phyloP scores from a whole-genome alignment of 2,113 vertebrate genomes.

The Pseudorasbora parva region DNA sequence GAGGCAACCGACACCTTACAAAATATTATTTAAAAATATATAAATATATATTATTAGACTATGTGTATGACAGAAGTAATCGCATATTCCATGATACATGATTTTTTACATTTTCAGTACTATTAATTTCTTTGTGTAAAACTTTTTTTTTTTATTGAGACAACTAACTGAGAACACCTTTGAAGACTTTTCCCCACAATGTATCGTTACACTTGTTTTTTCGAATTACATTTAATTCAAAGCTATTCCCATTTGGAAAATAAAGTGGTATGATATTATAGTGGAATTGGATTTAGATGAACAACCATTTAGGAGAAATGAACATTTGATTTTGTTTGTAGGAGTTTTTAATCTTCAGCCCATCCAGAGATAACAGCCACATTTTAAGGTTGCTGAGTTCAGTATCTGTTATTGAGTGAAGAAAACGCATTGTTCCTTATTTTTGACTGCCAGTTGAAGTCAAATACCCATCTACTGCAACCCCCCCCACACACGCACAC shows the following conservation, averaged over 20 bases:
- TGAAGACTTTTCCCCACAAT: neutral
- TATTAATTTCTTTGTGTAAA: neutral
- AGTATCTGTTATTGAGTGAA: neutral
- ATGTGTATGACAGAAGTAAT: neutral
- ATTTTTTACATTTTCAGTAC: neutral
- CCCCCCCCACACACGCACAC: too few relatives aligned
- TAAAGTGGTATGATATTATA: neutral
- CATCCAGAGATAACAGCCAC: neutral
- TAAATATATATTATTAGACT: too few relatives aligned
- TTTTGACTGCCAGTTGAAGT: neutral
- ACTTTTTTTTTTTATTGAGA: neutral
- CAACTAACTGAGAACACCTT: neutral
- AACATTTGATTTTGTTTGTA: neutral
- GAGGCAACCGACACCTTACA: neutral
- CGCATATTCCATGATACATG: neutral
- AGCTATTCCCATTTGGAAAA: neutral
- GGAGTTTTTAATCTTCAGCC: conserved; percentile 1
- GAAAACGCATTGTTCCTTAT: neutral
- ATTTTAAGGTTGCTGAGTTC: neutral
- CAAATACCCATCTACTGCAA: neutral
- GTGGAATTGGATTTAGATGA: neutral
- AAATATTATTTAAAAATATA: too few relatives aligned
- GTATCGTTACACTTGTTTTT: neutral
- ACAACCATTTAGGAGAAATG: neutral
- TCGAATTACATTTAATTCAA: neutral